Conservation (phyloP, 2,888 invertebrate species). For the Diplolepis rosae region DNA sequence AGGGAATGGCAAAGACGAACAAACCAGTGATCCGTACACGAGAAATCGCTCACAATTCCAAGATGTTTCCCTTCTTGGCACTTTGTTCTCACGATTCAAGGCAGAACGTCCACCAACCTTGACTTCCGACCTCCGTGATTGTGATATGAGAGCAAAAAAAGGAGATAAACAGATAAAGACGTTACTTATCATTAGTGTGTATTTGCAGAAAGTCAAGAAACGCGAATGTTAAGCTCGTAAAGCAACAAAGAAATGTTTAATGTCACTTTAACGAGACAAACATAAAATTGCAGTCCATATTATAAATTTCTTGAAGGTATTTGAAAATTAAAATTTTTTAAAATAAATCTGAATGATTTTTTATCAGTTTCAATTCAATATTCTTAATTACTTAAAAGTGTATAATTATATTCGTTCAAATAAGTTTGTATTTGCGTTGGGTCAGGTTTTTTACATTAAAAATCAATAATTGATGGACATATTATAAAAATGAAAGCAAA, state of each 20-base stretch:
- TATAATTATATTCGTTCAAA: too few relatives aligned
- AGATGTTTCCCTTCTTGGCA: slow-evolving; percentile 42
- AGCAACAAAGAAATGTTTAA: slow-evolving; percentile 4
- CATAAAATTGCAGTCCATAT: slow-evolving; percentile 5
- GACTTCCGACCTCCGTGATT: slow-evolving; percentile 24
- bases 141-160: slow-evolving; percentile 9
- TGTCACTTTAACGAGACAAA: slow-evolving; percentile 17
- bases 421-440: too few relatives aligned
- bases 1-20: slow-evolving; percentile 39
- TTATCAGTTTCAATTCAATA: too few relatives aligned
- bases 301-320: too few relatives aligned
- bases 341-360: too few relatives aligned
- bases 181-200: slow-evolving; percentile 23
- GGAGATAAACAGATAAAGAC: slow-evolving; percentile 9
- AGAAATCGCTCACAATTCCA: slow-evolving; percentile 36
- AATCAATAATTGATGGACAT: too few relatives aligned
- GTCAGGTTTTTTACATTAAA: too few relatives aligned
- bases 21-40: slow-evolving; percentile 44
- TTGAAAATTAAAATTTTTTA: too few relatives aligned
- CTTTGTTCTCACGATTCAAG: slow-evolving; percentile 48
- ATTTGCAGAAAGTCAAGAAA: background rate
- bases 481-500: too few relatives aligned
- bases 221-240: background rate
- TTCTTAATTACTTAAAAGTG: too few relatives aligned
- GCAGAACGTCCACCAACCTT: slow-evolving; percentile 37